Base-by-base conservation (phyloP, 64 coral and sea anemone genomes). In the Anthopleura sola region DNA sequence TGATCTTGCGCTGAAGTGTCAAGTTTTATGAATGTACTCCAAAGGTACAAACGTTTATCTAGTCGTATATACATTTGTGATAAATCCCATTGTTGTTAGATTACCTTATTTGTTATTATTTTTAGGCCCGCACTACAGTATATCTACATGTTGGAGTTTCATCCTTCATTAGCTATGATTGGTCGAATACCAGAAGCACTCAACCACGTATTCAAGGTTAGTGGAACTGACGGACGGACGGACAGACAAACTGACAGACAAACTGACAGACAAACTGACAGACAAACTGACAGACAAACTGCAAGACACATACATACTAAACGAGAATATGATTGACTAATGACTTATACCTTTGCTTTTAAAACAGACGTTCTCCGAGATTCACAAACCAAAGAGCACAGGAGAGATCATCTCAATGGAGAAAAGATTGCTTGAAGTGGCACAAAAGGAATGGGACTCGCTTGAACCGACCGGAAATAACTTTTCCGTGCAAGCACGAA, bases 91-190 rank as follows among this genome's bases (percentile, higher is more conserved):
- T 44, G 40, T 44, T 44, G 4, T 44, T 44, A 44, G 40, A 44
- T 44, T 44, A 44, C 9, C 40, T 44, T 44, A 44, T 6, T 1
- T 44, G 13, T 14, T 86, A 58, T 20, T 17, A 39, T 28, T 55
- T 75, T 44, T 12, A 98, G 96, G 19, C 96, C 96, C n/a, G 93
- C 89, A 28, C 84, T 98, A 21, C 91, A 92, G 50, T 98, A 94
- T 39, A 86, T 98, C 29, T 98, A 94, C 85, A 94, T 98, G 92
- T 74, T 98, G 23, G 96, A 98, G 79, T 98, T 98, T n/a, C 96
- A 98, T 49, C 96, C 96, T 6, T 98, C 96, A 8, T 92, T 98
- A 10, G 87, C 92, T 34, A 58, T 98, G 17, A 90, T 92, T 6
- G 86, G 83, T 82, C 77, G 83, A n/a, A 60, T 98, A 48, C 75